phyloP scores from a whole-genome alignment of 2,113 vertebrate species.

The Centropus bengalensis region DNA sequence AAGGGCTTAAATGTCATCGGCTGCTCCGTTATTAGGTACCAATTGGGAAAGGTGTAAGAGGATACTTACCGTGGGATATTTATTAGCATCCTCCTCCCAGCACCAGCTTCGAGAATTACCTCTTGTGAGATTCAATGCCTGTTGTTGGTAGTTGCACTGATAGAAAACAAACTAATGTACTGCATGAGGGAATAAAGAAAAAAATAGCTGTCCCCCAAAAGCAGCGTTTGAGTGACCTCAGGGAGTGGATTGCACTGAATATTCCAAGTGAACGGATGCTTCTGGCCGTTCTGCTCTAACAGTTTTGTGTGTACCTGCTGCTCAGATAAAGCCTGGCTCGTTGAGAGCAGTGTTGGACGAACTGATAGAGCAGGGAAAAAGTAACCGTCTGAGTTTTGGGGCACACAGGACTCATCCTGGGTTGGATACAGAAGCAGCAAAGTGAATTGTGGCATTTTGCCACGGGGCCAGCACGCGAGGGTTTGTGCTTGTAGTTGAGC shows the following conservation, averaged over 20 bases:
- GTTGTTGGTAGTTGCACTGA: background rate
- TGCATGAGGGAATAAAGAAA: background rate
- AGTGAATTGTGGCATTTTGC: background rate
- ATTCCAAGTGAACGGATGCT: background rate
- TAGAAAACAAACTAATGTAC: background rate
- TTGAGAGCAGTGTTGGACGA: background rate
- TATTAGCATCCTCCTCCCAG: constrained; percentile 26
- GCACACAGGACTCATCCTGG: background rate
- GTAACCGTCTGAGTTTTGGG: background rate
- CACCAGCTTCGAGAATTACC: background rate
- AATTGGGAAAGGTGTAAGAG: constrained; percentile 29
- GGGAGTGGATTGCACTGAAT: accelerated
- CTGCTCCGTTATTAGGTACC: constrained; percentile 56
- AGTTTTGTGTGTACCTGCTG: background rate
- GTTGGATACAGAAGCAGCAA: background rate
- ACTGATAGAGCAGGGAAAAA: background rate
- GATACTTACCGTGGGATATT: constrained; percentile 30
- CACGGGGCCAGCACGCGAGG: background rate
- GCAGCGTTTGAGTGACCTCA: background rate
- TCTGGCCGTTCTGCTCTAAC: background rate
- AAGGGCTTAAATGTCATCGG: constrained; percentile 61
- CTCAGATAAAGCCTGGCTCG: accelerated
- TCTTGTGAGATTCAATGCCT: constrained; percentile 26
- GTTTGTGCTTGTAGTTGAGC: background rate
- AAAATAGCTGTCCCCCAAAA: background rate